Conservation (phyloP, 2,888 invertebrate species). For the Electrophaes corylata region DNA sequence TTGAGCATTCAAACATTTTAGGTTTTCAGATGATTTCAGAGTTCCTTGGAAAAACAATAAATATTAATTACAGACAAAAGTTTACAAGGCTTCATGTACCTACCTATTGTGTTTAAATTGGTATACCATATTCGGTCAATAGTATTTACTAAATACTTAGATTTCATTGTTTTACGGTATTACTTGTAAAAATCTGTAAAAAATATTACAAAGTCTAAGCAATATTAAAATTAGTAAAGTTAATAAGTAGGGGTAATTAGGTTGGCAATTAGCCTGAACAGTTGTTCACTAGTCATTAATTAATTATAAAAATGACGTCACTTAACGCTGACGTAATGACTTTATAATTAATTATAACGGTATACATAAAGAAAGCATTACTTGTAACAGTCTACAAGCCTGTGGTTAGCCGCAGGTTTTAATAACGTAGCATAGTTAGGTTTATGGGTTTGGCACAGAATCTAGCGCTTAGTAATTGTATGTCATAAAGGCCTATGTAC, state of each 20-base stretch:
- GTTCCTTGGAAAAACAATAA: neutral
- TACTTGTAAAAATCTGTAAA: too few species aligned
- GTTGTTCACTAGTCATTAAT: conserved; percentile 6
- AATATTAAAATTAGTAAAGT: neutral
- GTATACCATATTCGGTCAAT: neutral
- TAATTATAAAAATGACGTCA: conserved; percentile 14
- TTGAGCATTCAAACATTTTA: neutral
- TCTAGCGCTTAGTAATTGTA: neutral
- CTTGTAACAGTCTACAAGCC: conserved; percentile 11
- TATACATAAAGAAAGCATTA: conserved; percentile 22
- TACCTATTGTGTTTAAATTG: neutral
- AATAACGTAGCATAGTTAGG: conserved; percentile 1
- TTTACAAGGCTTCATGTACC: conserved; percentile 42
- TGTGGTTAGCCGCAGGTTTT: conserved; percentile 17
- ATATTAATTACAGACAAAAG: conserved; percentile 46
- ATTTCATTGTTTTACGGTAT: neutral
- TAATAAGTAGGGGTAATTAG: neutral
- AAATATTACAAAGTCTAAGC: neutral
- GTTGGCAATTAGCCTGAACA: conserved; percentile 8
- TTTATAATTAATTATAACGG: conserved; percentile 15
- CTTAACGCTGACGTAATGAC: conserved; percentile 11
- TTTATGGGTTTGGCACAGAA: conserved; percentile 14
- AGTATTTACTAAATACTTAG: neutral
- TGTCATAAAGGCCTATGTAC: neutral
- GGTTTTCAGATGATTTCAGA: neutral